Conservation (phyloP, 2,888 invertebrate species). For the Chrysomela aeneicollis region DNA sequence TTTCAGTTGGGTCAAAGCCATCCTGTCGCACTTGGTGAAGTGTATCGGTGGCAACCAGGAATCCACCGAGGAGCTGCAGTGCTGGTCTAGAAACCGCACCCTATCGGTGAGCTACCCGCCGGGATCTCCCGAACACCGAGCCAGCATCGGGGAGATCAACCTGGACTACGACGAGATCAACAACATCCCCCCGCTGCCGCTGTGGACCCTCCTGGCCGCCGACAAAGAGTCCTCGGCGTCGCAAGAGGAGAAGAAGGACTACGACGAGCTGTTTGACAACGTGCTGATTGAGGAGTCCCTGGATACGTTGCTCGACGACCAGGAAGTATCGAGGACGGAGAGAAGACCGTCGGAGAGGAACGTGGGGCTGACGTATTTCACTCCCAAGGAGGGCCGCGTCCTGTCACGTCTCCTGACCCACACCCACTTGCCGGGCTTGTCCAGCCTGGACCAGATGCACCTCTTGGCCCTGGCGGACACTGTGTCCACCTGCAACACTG, state of each 20-base stretch:
- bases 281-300: constrained; percentile 79
- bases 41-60: constrained; percentile 67
- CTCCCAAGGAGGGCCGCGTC: constrained; percentile 81
- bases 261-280: constrained; percentile 89
- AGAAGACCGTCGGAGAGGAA: constrained; percentile 62
- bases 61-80: constrained; percentile 64
- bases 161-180: constrained; percentile 95
- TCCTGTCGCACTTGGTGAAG: constrained; percentile 94
- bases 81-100: constrained; percentile 89
- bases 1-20: constrained; percentile 92
- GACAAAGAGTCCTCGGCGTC: constrained; percentile 80
- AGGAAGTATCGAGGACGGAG: constrained; percentile 61
- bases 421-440: constrained; percentile 85
- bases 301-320: constrained; percentile 80
- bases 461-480: constrained; percentile 98
- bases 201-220: constrained; percentile 95
- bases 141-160: constrained; percentile 87
- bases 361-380: constrained; percentile 78
- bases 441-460: constrained; percentile 99
- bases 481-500: constrained; percentile 90
- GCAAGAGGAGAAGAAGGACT: constrained; percentile 70
- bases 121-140: constrained; percentile 81
- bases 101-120: constrained; percentile 87
- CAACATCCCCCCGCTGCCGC: constrained; percentile 96
- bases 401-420: constrained; percentile 92